A percentile compares a stretch with the other conserved stretches of the same genome.
Evolutionary conservation across 2,888 invertebrate species (phyloP).

Genomic region (Drosophila pseudotalamancana): DNA sequence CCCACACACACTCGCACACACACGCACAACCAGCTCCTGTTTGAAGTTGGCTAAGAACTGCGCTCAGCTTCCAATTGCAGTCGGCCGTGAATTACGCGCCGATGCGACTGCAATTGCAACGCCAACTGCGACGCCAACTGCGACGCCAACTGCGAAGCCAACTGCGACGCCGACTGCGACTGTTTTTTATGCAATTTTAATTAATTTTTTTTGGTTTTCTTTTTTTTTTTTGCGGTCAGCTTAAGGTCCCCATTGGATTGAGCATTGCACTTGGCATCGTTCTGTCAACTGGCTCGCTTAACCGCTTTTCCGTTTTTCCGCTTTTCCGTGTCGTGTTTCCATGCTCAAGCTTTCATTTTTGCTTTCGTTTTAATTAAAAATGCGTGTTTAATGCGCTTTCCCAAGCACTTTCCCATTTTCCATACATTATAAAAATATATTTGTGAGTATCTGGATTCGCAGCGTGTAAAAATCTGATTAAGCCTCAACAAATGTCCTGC

Average conservation of each 20-base stretch:
- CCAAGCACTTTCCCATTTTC: conserved; percentile 34
- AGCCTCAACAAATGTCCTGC: not conserved
- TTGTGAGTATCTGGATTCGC: too few relatives aligned
- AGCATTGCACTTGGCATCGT: conserved; percentile 30
- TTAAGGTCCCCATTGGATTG: conserved; percentile 65
- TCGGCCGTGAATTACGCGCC: conserved; percentile 54
- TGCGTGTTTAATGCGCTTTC: conserved; percentile 74
- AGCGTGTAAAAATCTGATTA: not conserved
- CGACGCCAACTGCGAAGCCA: not conserved
- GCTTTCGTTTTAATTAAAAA: conserved; percentile 79
- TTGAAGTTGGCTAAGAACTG: conserved; percentile 46
- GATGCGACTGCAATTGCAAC: conserved; percentile 17
- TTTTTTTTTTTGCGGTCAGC: conserved; percentile 74
- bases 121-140: not conserved
- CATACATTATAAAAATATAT: too few relatives aligned
- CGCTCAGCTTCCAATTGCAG: conserved; percentile 16
- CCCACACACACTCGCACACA: conserved; percentile 1
- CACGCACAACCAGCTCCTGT: conserved; percentile 16
- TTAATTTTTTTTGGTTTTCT: too few relatives aligned
- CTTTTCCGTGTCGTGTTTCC: conserved; percentile 48
- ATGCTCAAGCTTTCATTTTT: conserved; percentile 65
- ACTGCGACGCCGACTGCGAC: conserved; percentile 2
- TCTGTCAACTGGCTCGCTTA: conserved; percentile 19
- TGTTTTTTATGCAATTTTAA: conserved; percentile 69
- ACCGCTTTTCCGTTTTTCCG: conserved; percentile 36